Conservation (phyloP, 1,140 invertebrate species). For the Drosophila chauvacae region DNA sequence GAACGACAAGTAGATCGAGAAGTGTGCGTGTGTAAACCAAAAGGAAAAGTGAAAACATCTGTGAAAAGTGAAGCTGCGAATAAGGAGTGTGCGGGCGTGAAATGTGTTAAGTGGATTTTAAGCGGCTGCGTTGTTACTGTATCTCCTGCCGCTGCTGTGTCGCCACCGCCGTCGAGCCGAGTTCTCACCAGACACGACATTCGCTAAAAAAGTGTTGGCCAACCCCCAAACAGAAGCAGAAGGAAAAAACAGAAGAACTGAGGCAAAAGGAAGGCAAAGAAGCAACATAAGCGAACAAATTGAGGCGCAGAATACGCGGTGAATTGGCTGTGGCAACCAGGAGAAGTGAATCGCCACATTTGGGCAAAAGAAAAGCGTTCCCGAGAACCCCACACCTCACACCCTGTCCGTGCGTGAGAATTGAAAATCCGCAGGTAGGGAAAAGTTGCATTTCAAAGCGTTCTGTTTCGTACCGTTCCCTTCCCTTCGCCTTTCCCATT, state of each 20-base stretch:
- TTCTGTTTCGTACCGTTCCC: neutral
- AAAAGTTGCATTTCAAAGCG: constrained; percentile 18
- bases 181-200: constrained; percentile 39
- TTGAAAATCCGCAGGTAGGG: constrained; percentile 16
- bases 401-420: constrained; percentile 1
- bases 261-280: neutral
- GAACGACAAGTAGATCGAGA: constrained; percentile 1
- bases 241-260: neutral
- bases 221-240: constrained; percentile 30
- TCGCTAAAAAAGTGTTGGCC: constrained; percentile 29
- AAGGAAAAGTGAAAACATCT: constrained; percentile 14
- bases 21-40: neutral
- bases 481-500: neutral
- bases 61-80: constrained; percentile 10
- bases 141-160: constrained; percentile 21
- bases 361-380: constrained; percentile 14
- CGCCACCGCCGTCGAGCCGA: constrained; percentile 19
- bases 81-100: neutral
- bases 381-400: neutral
- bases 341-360: constrained; percentile 10
- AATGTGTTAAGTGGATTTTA: constrained; percentile 13
- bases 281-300: constrained; percentile 2
- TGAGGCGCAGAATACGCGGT: constrained; percentile 11
- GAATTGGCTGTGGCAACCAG: constrained; percentile 14
- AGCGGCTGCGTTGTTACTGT: constrained; percentile 7